Evolutionary conservation across 2,888 invertebrate species (phyloP).

Genomic region (Amblyjoppa fuscipennis): DNA sequence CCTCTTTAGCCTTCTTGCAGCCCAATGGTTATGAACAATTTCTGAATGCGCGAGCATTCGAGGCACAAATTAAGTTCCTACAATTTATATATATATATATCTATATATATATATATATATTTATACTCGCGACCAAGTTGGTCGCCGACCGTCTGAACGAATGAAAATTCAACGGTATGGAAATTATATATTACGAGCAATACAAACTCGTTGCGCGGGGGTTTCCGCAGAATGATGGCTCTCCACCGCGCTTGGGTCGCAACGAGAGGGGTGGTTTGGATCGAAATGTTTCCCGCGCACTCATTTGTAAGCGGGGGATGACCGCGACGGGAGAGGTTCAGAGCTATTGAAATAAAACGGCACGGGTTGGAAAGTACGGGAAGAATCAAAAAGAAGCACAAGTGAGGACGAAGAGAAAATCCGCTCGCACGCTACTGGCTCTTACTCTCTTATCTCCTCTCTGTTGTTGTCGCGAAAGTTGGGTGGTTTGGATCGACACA

Average conservation of each 20-base stretch:
- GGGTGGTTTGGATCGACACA: slow-evolving; percentile 22
- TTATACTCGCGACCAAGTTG: slow-evolving; percentile 30
- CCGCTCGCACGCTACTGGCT: slow-evolving; percentile 13
- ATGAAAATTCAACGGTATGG: slow-evolving; percentile 25
- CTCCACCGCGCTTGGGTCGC: slow-evolving; percentile 17
- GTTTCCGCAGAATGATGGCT: slow-evolving; percentile 53
- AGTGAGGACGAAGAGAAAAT: slow-evolving; percentile 31
- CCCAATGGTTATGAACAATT: slow-evolving; percentile 20
- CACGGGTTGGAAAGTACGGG: slow-evolving; percentile 36
- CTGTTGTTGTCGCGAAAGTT: slow-evolving; percentile 36
- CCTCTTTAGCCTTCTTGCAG: slow-evolving; percentile 11
- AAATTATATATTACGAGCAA: slow-evolving; percentile 55
- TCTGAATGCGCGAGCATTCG: slow-evolving; percentile 37
- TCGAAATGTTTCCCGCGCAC: slow-evolving; percentile 35
- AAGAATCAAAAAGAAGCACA: slow-evolving; percentile 27
- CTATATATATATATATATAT: neutral
- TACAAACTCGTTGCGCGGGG: slow-evolving; percentile 45
- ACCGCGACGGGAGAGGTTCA: slow-evolving; percentile 33
- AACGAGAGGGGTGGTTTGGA: neutral
- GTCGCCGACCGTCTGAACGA: slow-evolving; percentile 29
- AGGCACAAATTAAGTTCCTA: slow-evolving; percentile 39
- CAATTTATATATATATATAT: slow-evolving; percentile 16
- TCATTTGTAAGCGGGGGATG: slow-evolving; percentile 52
- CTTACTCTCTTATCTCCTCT: slow-evolving; percentile 1
- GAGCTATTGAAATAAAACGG: slow-evolving; percentile 50